These are phyloP conservation scores for Lamellibrachia columna DNA, from an alignment of 2,888 invertebrate genomes.

Conservation along the genomic window DNA sequence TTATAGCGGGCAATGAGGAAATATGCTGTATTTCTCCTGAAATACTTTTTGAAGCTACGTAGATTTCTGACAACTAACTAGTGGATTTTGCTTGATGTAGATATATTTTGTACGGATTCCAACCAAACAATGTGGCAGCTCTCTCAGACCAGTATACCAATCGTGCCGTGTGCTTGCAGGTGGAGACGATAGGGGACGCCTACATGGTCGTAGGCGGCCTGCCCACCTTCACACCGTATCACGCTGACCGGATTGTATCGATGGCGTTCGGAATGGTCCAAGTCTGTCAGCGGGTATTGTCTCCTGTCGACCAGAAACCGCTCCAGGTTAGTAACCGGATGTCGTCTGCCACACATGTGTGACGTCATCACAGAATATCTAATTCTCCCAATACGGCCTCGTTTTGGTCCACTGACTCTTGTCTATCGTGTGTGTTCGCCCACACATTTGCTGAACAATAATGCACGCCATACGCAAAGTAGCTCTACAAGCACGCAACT, in stretches of 20 bases:
- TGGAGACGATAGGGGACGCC: slow-evolving; percentile 43
- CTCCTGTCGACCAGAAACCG: slow-evolving; percentile 35
- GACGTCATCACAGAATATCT: neutral
- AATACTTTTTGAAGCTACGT: too few relatives aligned
- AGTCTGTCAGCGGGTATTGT: slow-evolving; percentile 32
- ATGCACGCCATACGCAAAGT: neutral
- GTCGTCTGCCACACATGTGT: neutral
- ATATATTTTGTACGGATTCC: too few relatives aligned
- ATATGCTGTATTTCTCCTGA: too few relatives aligned
- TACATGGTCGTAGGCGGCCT: slow-evolving; percentile 42
- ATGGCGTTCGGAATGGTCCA: slow-evolving; percentile 44
- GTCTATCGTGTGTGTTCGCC: neutral
- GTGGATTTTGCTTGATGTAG: too few relatives aligned
- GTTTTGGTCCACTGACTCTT: neutral
- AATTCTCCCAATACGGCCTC: neutral
- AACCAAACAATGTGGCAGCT: neutral
- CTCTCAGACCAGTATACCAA: neutral
- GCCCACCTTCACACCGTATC: slow-evolving; percentile 31
- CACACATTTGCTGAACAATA: neutral
- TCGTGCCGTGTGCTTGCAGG: slow-evolving; percentile 28
- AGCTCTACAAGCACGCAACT: neutral
- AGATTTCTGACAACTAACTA: too few relatives aligned
- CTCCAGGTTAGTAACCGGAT: slow-evolving; percentile 36
- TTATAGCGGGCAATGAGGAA: too few relatives aligned
- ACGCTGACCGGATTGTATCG: slow-evolving; percentile 40